Base-by-base conservation (phyloP, 2,113 vertebrate genomes). In the Vidua macroura region DNA sequence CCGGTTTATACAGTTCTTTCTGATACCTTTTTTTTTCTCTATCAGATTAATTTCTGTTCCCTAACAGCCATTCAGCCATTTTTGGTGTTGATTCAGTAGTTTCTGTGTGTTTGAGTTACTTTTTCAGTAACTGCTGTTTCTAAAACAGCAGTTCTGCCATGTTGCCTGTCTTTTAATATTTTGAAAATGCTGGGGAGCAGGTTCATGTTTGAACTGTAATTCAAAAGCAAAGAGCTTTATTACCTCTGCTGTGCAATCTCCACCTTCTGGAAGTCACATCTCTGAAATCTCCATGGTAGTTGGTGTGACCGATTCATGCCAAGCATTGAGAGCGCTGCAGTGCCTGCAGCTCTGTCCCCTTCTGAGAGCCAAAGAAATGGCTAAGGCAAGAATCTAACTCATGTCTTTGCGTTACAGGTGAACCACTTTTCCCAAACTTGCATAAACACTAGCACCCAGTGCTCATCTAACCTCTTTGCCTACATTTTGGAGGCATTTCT, bases 271-370 rank as follows among this genome's bases (percentile, higher is more conserved):
- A 93, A 59, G 25, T 55, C 56, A 6, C 2, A 1, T 55, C 15
- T 70, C 60, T 62, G 48, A 67, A 78, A 78, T 43, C 60, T 53
- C n/a, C 41, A 39, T 2, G 17, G 39, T 25, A 56, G 31, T 37
- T 0, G 0, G 7, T 14, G 19, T 74, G 74, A 69, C 18, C 0
- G 4, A 37, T 59, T 72, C 44, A 66, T 27, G 31, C 20, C 1
- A 9, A 89, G 39, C 27, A 64, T 8, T 0, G 0, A 68, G 11
- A 64, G 39, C 0, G 0, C 2, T 8, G 41, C 51, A 33, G 39
- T 10, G 62, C 35, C 67, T 51, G 52, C n/a, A 82, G 44, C 11
- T 60, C 58, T 48, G 4, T 52, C 7, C 16, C 31, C 6, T 51
- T 68, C 85, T 35, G 19, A 41, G 53, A 62, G 27, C 19, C 37